phyloP scores from a whole-genome alignment of 2,797 vertebrate species.

The Channallabes apus region DNA sequence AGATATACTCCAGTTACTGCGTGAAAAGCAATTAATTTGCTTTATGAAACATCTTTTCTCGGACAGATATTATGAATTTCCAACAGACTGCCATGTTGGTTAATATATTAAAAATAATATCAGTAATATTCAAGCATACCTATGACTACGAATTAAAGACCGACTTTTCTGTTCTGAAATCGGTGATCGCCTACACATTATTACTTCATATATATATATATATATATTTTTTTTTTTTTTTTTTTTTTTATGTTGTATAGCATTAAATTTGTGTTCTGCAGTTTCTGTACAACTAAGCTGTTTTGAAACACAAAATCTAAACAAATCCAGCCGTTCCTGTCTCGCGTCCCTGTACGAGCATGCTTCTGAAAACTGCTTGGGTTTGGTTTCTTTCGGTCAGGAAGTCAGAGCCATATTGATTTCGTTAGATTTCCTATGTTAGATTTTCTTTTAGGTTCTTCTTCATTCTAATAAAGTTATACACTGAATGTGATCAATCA shows the following conservation, averaged over 20 bases:
- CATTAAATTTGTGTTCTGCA: neutral
- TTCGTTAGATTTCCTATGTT: too few relatives aligned
- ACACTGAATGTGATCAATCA: neutral
- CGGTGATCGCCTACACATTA: too few relatives aligned
- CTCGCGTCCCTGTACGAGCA: neutral
- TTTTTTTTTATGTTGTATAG: neutral
- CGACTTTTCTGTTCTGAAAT: too few relatives aligned
- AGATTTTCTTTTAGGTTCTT: neutral
- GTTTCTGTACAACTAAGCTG: neutral
- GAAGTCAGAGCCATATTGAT: neutral
- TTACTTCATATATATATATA: too few relatives aligned
- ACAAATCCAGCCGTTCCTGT: neutral
- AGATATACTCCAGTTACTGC: neutral
- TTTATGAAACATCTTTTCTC: neutral
- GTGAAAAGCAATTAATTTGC: neutral
- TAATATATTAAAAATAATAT: too few relatives aligned
- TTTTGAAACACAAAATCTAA: conserved; percentile 21
- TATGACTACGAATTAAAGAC: too few relatives aligned
- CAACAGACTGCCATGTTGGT: too few relatives aligned
- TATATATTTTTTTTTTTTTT: too few relatives aligned
- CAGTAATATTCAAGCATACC: too few relatives aligned
- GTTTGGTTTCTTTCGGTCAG: neutral
- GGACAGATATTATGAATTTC: too few relatives aligned
- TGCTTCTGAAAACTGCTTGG: too few relatives aligned
- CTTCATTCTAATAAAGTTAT: neutral